A percentile compares a stretch with the other conserved stretches of the same genome.
These are phyloP conservation scores for Dendronephthya gigantea DNA, from an alignment of 64 coral and sea anemone species.

Conservation along the genomic window DNA sequence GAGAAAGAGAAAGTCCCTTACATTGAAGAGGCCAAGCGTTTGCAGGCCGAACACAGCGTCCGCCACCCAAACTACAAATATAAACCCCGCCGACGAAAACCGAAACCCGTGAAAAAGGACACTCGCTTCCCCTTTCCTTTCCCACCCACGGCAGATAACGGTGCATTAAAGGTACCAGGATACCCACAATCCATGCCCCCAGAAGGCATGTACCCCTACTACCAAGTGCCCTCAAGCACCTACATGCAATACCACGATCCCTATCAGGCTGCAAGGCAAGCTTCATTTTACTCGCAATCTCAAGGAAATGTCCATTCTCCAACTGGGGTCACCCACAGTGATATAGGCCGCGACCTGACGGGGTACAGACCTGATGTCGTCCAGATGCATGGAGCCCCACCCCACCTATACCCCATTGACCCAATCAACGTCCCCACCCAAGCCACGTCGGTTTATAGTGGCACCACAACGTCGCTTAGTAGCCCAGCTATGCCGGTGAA, in stretches of 20 bases:
- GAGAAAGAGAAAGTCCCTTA: slow-evolving; percentile 87
- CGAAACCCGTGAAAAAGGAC: slow-evolving; percentile 92
- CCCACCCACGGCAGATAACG: slow-evolving; percentile 67
- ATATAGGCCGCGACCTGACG: not conserved
- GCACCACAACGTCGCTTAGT: not conserved
- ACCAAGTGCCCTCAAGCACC: not conserved
- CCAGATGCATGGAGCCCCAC: not conserved
- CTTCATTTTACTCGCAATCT: not conserved
- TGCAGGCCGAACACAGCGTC: slow-evolving; percentile 88
- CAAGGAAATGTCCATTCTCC: not conserved
- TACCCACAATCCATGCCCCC: not conserved
- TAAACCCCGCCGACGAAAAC: slow-evolving; percentile 68
- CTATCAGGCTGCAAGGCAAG: not conserved
- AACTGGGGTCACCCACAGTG: not conserved
- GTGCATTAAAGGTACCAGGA: slow-evolving; percentile 8
- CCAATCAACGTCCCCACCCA: not conserved
- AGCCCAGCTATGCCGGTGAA: not conserved
- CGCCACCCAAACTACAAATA: slow-evolving; percentile 94
- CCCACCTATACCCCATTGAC: not conserved
- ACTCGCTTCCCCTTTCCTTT: slow-evolving; percentile 77
- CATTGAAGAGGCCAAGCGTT: slow-evolving; percentile 84
- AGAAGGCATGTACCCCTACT: not conserved
- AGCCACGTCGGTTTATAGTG: not conserved
- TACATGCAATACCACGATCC: not conserved
- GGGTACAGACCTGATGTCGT: not conserved